Base-by-base conservation (phyloP, 2,113 vertebrate species). In the Ranitomeya variabilis region DNA sequence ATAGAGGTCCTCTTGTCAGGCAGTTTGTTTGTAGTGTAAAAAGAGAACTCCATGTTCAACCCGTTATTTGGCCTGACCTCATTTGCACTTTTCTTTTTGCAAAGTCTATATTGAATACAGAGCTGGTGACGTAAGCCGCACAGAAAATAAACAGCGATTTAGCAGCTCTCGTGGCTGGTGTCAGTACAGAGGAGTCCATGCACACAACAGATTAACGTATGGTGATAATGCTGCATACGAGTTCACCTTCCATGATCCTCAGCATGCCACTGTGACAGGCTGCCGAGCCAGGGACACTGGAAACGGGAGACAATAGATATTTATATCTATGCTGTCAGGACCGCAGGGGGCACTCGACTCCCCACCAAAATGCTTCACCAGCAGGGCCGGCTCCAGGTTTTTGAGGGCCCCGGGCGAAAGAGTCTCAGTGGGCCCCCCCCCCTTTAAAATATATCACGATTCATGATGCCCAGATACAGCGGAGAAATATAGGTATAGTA, bases 71-170 rank as follows among this genome's bases (percentile, higher is more conserved):
- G 85, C 37, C 69, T 86, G 73, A 52, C 85, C 85, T 86, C 37
- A 60, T 78, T 10, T 86, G 85, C 60, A 59, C 85, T 31, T 21
- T 6, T 71, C 26, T 69, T 69, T 69, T 51, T 4, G 4, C 71
- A 84, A 84, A 69, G 21, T 51, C 45, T 52, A 7, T 18, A 23
- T 12, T 54, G 82, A 21, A 64, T 45, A 23, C 21, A 11, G 71
- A 62, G 59, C 15, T 59, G n/a, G 57, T 86, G 73, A 86, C 21
- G 71, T 45, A 45, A 77, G 52, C 69, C 71, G 23, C 84, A 60
- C 62, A 62, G 69, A 60, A 76, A 74, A 77, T 59, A 86, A 76
- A 62, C 84, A 51, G 16, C 31, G 62, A 78, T 78, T 86, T 86
- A 73, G 85, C 85, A 66, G 71, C 3, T 12, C 67, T 15, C 6